phyloP scores from a whole-genome alignment of 2,113 vertebrate species.

The Numenius arquata region DNA sequence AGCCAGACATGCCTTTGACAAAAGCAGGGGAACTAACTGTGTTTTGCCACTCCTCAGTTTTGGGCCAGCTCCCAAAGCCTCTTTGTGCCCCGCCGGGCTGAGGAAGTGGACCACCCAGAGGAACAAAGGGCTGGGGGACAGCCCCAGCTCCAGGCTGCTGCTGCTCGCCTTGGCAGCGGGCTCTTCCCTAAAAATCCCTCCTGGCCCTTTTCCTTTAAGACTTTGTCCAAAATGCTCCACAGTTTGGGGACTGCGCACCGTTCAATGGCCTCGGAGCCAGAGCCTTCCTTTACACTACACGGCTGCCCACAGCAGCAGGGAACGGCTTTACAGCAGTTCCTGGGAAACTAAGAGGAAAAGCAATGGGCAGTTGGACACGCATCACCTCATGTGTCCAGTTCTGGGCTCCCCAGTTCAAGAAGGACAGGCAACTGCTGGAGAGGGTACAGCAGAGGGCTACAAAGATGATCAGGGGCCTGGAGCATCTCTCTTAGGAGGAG shows the following conservation, averaged over 20 bases:
- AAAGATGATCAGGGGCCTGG: too few species aligned
- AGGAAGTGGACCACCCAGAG: conserved; percentile 44
- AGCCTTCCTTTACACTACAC: not conserved
- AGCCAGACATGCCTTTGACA: not conserved
- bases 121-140: conserved; percentile 45
- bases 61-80: conserved; percentile 38
- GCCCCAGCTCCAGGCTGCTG: not conserved
- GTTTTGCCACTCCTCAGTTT: conserved; percentile 23
- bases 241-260: not conserved
- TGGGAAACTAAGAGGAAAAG: conserved; percentile 16
- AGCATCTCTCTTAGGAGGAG: too few species aligned
- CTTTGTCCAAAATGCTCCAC: not conserved
- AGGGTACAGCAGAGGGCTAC: too few species aligned
- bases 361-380: not conserved
- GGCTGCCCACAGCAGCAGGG: not conserved
- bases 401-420: too few species aligned
- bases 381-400: not conserved
- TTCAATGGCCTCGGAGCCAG: not conserved
- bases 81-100: not conserved
- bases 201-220: not conserved
- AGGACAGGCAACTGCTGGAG: too few species aligned
- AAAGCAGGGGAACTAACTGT: conserved; percentile 34
- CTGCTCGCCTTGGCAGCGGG: not conserved
- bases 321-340: not conserved
- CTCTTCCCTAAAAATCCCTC: conserved; percentile 5